Evolutionary conservation across 2,888 invertebrate species (phyloP).

Genomic region (Cyclophora punctaria): DNA sequence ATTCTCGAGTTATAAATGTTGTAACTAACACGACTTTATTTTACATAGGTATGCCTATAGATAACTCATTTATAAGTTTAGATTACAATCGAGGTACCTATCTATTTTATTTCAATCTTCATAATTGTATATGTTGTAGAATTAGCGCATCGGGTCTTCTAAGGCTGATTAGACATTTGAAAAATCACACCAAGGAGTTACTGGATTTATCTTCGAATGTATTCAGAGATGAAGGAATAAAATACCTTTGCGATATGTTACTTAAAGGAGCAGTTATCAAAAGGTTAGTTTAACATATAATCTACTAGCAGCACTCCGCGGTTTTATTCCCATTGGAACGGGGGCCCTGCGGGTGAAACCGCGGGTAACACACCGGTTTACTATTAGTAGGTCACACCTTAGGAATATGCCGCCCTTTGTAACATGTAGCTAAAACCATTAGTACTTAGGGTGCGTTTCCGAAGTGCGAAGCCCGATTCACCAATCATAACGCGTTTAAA

Average conservation of each 20-base stretch:
- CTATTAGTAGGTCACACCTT: no score
- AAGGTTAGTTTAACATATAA: not conserved
- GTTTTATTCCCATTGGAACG: no score
- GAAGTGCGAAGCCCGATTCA: no score
- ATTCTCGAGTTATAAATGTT: no score
- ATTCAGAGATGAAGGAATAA: constrained; percentile 27
- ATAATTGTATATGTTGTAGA: constrained; percentile 4
- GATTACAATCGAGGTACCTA: not conserved
- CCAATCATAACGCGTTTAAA: no score
- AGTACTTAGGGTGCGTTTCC: no score
- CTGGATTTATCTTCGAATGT: constrained; percentile 32
- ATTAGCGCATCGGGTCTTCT: constrained; percentile 23
- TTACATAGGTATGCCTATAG: no score
- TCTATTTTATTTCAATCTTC: no score
- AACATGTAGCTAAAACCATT: not conserved
- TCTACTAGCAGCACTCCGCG: no score
- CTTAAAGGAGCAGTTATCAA: constrained; percentile 23
- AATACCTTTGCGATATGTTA: constrained; percentile 22
- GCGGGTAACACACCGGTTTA: no score
- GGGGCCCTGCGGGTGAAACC: no score
- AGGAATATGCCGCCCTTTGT: not conserved
- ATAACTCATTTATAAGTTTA: not conserved
- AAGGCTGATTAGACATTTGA: constrained; percentile 20
- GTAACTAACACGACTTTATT: no score
- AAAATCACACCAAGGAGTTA: constrained; percentile 15